These are phyloP conservation scores for Ictidomys tridecemlineatus DNA, from an alignment of 2,113 vertebrate genomes.

Conservation along the genomic window DNA sequence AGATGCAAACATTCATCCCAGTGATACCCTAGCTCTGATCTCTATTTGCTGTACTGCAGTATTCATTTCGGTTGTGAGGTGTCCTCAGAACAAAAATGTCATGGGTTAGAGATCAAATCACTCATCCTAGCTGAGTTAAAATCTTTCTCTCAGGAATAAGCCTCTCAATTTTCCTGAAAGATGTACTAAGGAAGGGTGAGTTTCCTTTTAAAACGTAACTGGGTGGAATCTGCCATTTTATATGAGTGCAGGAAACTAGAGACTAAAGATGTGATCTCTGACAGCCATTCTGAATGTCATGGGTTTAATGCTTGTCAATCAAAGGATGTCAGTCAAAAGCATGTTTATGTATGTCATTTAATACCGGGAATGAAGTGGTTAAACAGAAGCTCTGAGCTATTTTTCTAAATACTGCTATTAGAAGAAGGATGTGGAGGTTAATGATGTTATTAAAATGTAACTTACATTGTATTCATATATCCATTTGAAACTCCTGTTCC, in stretches of 20 bases:
- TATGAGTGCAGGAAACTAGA: conserved; percentile 7
- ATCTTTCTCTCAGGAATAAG: conserved; percentile 46
- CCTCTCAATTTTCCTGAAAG: conserved; percentile 60
- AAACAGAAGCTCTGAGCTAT: conserved; percentile 38
- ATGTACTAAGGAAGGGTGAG: not conserved
- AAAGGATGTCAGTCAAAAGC: conserved; percentile 38
- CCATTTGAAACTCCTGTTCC: conserved; percentile 12
- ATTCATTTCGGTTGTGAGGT: conserved; percentile 27
- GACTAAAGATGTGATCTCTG: conserved; percentile 46
- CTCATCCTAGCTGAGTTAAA: conserved; percentile 47
- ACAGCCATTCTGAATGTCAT: conserved; percentile 7
- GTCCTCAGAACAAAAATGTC: conserved; percentile 54
- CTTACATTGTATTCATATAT: not conserved
- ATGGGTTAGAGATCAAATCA: conserved; percentile 50
- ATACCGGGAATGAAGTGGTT: not conserved
- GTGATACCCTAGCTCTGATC: conserved; percentile 24
- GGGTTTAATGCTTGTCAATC: not conserved
- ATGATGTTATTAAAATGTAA: not conserved
- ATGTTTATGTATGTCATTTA: not conserved
- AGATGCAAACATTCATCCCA: conserved; percentile 72
- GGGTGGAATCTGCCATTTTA: conserved; percentile 17
- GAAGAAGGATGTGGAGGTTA: not conserved
- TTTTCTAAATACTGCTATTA: not conserved
- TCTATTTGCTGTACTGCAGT: conserved; percentile 54
- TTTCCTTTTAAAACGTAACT: conserved; percentile 61